Conservation (phyloP, 2,113 vertebrate genomes). For the Carollia perspicillata region DNA sequence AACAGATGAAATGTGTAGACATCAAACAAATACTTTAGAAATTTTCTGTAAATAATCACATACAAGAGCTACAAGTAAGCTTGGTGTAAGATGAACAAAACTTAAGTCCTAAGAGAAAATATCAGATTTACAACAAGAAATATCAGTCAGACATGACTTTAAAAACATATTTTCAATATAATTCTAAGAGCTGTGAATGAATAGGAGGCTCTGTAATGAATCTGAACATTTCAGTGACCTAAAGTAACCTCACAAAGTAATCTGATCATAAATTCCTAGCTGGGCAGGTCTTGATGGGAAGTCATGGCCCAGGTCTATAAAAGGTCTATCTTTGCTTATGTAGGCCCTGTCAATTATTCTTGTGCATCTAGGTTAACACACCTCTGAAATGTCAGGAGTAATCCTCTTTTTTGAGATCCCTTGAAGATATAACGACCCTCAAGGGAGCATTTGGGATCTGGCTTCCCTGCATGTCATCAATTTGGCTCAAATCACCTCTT, state of each 20-base stretch:
- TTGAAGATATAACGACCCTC: background rate
- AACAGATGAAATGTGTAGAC: slow-evolving; percentile 13
- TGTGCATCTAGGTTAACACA: background rate
- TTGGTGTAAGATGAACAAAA: slow-evolving; percentile 17
- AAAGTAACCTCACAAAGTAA: background rate
- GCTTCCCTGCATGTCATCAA: background rate
- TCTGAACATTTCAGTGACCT: background rate
- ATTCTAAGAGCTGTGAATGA: background rate
- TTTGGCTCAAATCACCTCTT: background rate
- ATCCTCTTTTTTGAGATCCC: background rate
- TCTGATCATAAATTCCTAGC: background rate
- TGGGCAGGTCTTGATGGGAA: background rate
- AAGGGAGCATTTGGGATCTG: background rate
- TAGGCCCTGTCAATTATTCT: background rate
- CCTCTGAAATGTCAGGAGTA: background rate
- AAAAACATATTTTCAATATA: background rate
- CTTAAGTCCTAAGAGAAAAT: background rate
- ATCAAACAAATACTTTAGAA: slow-evolving; percentile 14
- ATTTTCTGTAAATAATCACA: background rate
- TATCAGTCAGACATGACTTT: background rate
- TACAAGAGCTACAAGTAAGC: background rate
- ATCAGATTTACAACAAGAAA: slow-evolving; percentile 37
- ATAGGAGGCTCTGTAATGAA: background rate
- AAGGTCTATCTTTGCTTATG: background rate
- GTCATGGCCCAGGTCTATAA: background rate